Conservation (phyloP, 2,797 vertebrate species). For the Chaetophractus vellerosus region DNA sequence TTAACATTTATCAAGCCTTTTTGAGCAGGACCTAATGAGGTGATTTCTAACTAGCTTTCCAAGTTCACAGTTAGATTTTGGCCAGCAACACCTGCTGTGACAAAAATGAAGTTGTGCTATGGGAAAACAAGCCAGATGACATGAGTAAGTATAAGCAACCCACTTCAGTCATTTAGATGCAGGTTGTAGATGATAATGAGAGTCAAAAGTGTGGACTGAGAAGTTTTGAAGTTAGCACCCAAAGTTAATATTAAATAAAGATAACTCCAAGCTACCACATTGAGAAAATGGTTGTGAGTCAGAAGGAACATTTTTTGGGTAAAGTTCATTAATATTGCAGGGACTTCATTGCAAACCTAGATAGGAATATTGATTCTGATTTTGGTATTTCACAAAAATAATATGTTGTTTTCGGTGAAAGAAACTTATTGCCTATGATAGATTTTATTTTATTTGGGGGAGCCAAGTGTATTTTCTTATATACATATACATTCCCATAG, state of each 20-base stretch:
- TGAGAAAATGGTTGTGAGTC: neutral
- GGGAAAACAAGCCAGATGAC: neutral
- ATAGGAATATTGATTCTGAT: neutral
- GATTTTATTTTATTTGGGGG: neutral
- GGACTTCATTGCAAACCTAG: neutral
- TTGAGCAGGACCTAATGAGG: neutral
- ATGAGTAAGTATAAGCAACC: neutral
- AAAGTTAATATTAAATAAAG: constrained; percentile 5
- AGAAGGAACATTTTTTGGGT: constrained; percentile 16
- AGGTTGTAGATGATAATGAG: neutral
- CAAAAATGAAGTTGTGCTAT: neutral
- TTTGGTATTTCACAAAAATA: constrained; percentile 52
- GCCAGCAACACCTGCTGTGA: neutral
- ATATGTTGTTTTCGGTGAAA: neutral
- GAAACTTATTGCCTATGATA: neutral
- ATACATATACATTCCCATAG: neutral
- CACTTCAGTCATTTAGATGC: neutral
- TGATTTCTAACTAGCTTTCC: neutral
- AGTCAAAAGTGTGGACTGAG: neutral
- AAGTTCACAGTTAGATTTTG: neutral
- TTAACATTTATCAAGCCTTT: neutral
- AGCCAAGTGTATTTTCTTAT: neutral
- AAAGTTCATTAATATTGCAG: constrained; percentile 4
- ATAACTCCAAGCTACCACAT: neutral
- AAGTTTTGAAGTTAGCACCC: neutral